These are phyloP conservation scores for Hyposoter didymator DNA, from an alignment of 2,888 invertebrate species.

Conservation along the genomic window DNA sequence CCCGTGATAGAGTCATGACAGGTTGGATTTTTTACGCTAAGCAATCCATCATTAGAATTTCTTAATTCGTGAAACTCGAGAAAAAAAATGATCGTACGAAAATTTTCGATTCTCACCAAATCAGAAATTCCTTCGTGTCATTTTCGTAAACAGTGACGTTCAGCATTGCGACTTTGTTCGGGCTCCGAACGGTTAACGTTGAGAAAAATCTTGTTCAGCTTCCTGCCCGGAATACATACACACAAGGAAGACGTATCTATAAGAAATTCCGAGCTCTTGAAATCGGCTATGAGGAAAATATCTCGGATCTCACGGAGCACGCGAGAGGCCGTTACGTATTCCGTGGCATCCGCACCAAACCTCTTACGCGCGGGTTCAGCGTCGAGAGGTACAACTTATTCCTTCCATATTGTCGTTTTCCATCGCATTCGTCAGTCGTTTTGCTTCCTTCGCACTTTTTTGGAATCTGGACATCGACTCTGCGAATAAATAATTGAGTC, in stretches of 20 bases:
- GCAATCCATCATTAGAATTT: background rate
- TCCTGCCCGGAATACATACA: background rate
- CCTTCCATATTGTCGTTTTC: conserved; percentile 8
- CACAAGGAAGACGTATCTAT: background rate
- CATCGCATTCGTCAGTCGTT: conserved; percentile 1
- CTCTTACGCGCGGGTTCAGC: background rate
- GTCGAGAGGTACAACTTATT: conserved; percentile 21
- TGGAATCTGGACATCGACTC: background rate
- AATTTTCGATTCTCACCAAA: background rate
- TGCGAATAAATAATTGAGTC: conserved; percentile 5
- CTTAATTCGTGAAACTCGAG: background rate
- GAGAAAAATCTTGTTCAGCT: conserved; percentile 28
- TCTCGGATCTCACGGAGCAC: conserved; percentile 20
- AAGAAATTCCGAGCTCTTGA: conserved; percentile 33
- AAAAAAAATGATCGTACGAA: background rate
- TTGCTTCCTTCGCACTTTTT: background rate
- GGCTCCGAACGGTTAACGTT: background rate
- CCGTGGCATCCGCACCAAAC: background rate
- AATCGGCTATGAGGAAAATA: conserved; percentile 42
- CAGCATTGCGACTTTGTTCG: background rate
- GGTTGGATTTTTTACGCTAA: too few relatives aligned
- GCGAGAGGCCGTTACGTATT: conserved; percentile 17
- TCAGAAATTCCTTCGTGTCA: background rate
- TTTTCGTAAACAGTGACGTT: background rate
- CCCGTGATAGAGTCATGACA: background rate